Percentiles rank a stretch among this genome's conserved stretches.
phyloP scores from a whole-genome alignment of 1,140 invertebrate species.

The Halictus rubicundus region DNA sequence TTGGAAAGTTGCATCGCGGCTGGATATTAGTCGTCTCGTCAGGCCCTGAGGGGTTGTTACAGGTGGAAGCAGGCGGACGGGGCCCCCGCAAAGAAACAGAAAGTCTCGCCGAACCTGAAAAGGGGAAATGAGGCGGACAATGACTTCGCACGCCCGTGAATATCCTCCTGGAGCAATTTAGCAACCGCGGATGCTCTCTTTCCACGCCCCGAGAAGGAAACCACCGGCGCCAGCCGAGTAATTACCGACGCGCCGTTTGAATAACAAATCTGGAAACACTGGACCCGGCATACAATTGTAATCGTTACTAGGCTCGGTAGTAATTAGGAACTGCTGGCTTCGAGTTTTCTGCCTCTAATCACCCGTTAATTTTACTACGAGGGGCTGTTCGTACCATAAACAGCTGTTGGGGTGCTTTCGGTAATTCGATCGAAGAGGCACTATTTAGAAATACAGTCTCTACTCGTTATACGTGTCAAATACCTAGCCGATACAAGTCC shows the following conservation, averaged over 20 bases:
- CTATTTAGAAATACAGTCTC: too few relatives aligned
- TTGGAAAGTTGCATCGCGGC: slow-evolving; percentile 14
- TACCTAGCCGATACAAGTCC: too few relatives aligned
- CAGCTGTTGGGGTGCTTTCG: too few relatives aligned
- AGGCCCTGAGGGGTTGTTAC: slow-evolving; percentile 45
- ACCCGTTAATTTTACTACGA: too few relatives aligned
- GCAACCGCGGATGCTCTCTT: background rate
- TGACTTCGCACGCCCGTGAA: slow-evolving; percentile 21
- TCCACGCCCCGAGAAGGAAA: background rate
- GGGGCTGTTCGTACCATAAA: too few relatives aligned
- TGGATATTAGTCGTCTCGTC: slow-evolving; percentile 61
- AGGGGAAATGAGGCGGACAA: slow-evolving; percentile 30
- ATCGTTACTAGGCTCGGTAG: too few relatives aligned
- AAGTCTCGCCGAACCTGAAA: background rate
- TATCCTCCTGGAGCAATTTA: slow-evolving; percentile 28
- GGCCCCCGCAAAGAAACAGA: background rate
- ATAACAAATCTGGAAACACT: background rate
- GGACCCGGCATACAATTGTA: too few relatives aligned
- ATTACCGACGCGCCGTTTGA: background rate
- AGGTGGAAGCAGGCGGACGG: slow-evolving; percentile 29
- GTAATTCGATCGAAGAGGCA: too few relatives aligned
- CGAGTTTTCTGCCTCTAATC: too few relatives aligned
- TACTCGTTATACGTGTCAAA: too few relatives aligned
- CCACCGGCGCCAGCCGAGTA: background rate
- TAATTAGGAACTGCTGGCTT: too few relatives aligned